A percentile compares a stretch with the other conserved stretches of the same genome.
Conservation (phyloP, 2,113 vertebrate genomes). For the Neolamprologus modestus region DNA sequence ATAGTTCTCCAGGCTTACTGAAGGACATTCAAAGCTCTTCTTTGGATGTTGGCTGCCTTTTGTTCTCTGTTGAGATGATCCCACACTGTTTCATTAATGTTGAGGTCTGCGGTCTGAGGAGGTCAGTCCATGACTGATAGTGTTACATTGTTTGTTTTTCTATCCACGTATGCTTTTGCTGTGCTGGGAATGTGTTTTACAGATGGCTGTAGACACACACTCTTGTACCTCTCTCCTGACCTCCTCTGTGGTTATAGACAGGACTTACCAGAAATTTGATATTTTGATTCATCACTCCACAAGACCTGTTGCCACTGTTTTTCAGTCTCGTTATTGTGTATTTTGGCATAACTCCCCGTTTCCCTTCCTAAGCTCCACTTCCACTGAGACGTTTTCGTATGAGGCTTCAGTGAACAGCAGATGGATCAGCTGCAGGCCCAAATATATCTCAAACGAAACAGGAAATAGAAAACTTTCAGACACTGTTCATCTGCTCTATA, state of each 20-base stretch:
- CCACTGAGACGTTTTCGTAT: neutral
- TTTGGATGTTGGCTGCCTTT: neutral
- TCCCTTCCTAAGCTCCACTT: neutral
- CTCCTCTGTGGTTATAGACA: neutral
- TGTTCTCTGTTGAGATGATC: neutral
- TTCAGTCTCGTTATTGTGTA: neutral
- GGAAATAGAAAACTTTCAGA: neutral
- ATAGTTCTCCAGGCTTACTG: neutral
- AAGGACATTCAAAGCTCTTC: neutral
- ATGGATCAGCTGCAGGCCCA: neutral
- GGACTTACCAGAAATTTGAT: neutral
- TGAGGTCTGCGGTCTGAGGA: neutral
- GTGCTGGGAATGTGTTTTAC: neutral
- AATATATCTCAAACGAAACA: neutral
- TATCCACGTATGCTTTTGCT: neutral
- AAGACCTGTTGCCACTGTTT: neutral
- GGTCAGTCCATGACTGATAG: neutral
- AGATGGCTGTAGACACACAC: neutral
- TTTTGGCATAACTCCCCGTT: neutral
- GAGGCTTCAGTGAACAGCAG: neutral
- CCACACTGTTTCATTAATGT: neutral
- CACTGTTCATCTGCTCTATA: neutral
- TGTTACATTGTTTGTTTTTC: neutral
- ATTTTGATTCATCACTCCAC: neutral
- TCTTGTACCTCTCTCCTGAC: neutral